Percentiles rank a stretch among this genome's conserved stretches.
Conservation (phyloP, 2,797 vertebrate species). For the Poecilia gillii region DNA sequence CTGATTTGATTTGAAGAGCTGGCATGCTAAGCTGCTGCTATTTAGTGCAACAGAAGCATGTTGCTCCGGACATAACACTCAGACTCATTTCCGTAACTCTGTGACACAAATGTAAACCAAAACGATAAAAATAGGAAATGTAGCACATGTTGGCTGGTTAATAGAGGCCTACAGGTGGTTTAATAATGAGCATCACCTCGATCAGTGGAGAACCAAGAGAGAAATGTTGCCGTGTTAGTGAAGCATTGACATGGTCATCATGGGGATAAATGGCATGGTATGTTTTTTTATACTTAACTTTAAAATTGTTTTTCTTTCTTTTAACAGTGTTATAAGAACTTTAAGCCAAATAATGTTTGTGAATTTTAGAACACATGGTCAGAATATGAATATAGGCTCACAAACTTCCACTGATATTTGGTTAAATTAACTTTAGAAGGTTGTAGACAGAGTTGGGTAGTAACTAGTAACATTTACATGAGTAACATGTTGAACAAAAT, state of each 20-base stretch:
- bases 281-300: background rate
- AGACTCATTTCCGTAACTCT: background rate
- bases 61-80: conserved; percentile 3
- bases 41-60: conserved; percentile 14
- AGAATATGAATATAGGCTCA: background rate
- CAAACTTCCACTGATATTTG: background rate
- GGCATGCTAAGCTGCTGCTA: conserved; percentile 16
- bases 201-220: background rate
- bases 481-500: background rate
- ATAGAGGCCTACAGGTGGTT: background rate
- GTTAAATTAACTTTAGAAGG: background rate
- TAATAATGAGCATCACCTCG: background rate
- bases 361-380: background rate
- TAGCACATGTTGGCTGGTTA: background rate
- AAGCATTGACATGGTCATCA: background rate
- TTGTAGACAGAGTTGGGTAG: background rate
- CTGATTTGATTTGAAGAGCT: conserved; percentile 45
- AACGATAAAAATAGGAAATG: background rate
- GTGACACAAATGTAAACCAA: conserved; percentile 9
- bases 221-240: background rate
- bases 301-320: background rate
- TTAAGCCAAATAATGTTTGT: background rate
- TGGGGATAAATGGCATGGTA: background rate
- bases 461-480: background rate
- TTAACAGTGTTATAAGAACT: background rate